Percentiles rank a stretch among this genome's conserved stretches.
phyloP scores from a whole-genome alignment of 2,113 vertebrate species.

The Nannobrachium achirus region DNA sequence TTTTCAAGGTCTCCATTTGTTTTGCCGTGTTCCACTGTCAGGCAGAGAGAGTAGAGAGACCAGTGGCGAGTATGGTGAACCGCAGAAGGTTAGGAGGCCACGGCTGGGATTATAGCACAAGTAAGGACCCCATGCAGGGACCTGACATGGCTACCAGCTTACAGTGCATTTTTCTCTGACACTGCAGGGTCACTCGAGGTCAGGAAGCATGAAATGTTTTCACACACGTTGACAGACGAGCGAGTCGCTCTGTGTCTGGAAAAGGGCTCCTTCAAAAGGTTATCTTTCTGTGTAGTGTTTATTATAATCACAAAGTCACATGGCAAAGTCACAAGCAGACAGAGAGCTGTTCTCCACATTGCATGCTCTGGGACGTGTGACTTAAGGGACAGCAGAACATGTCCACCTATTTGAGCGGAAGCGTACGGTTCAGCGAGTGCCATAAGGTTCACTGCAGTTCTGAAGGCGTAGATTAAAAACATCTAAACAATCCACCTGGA shows the following conservation, averaged over 20 bases:
- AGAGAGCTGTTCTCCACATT: background rate
- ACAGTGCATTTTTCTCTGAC: slow-evolving; percentile 78
- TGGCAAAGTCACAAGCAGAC: slow-evolving; percentile 54
- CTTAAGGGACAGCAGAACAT: slow-evolving; percentile 14
- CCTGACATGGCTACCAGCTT: slow-evolving; percentile 76
- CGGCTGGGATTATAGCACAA: slow-evolving; percentile 75
- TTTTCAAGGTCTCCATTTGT: slow-evolving; percentile 82
- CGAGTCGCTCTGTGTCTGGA: slow-evolving; percentile 27
- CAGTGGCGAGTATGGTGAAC: slow-evolving; percentile 59
- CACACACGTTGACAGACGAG: slow-evolving; percentile 69
- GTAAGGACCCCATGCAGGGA: slow-evolving; percentile 77
- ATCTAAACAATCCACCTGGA: background rate
- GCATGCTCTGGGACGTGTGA: slow-evolving; percentile 10
- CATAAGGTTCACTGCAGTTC: background rate
- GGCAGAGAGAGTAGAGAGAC: slow-evolving; percentile 46
- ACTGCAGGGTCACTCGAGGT: slow-evolving; percentile 70
- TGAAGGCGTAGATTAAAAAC: background rate
- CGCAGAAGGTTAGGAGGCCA: slow-evolving; percentile 74
- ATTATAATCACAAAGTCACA: slow-evolving; percentile 16
- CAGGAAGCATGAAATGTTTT: slow-evolving; percentile 67
- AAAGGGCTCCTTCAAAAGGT: slow-evolving; percentile 56
- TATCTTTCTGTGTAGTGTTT: slow-evolving; percentile 37
- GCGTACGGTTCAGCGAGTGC: background rate
- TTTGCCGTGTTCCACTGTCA: slow-evolving; percentile 77
- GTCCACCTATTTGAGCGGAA: background rate